Conservation (phyloP, 1,140 invertebrate genomes). For the Trypoxylus dichotomus region DNA sequence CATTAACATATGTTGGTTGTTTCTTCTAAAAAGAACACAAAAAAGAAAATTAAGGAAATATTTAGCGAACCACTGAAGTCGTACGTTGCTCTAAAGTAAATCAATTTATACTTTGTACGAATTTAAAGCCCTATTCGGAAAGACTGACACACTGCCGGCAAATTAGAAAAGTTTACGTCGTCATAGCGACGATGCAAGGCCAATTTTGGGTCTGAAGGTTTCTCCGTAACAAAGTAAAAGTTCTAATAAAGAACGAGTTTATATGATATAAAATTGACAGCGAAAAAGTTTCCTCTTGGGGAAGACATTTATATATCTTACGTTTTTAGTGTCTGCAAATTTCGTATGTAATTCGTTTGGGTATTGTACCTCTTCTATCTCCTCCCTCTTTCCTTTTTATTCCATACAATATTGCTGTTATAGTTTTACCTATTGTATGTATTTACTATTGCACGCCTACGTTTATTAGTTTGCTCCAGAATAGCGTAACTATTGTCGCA, state of each 20-base stretch:
- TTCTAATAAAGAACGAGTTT: constrained; percentile 5
- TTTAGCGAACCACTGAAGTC: no score
- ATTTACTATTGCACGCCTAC: no score
- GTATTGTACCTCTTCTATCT: no score
- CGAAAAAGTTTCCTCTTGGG: neutral
- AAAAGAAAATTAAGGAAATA: no score
- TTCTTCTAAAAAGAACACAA: no score
- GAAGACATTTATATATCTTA: neutral
- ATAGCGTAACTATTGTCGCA: no score
- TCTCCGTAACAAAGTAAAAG: neutral
- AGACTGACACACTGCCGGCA: neutral
- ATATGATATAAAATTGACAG: neutral
- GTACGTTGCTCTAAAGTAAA: neutral
- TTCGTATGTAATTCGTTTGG: neutral
- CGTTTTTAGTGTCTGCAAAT: neutral
- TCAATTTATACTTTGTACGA: neutral
- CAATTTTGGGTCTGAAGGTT: neutral
- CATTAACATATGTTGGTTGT: no score
- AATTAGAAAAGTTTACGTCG: constrained; percentile 11
- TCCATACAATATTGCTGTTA: no score
- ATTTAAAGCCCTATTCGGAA: neutral
- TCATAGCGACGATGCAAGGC: neutral
- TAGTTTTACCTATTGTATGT: no score
- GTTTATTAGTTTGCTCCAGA: no score
- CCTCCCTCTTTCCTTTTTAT: no score